Evolutionary conservation across 2,888 invertebrate genomes (phyloP).

Genomic region (Erebia palarica): DNA sequence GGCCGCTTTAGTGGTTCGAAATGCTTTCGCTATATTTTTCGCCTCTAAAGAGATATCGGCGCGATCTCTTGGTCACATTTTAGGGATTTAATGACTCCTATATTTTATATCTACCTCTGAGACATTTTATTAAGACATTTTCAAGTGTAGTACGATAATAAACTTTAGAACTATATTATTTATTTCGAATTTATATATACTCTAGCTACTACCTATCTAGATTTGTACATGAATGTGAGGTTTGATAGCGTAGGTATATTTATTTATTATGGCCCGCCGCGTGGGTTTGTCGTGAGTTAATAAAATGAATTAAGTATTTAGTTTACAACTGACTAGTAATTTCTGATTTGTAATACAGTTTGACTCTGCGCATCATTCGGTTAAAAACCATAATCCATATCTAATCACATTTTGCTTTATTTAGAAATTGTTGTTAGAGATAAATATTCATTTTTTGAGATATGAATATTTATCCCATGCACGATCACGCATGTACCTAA

Average conservation of each 20-base stretch:
- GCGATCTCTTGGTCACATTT: constrained; percentile 45
- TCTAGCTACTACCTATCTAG: not conserved
- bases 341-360: not conserved
- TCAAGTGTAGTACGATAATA: constrained; percentile 34
- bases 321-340: not conserved
- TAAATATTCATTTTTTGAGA: constrained; percentile 16
- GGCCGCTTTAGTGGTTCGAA: constrained; percentile 49
- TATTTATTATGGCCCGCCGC: not conserved
- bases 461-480: constrained; percentile 15
- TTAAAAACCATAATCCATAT: not conserved
- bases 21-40: constrained; percentile 50
- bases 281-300: not conserved
- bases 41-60: constrained; percentile 38
- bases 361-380: not conserved
- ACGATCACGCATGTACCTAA: constrained; percentile 10
- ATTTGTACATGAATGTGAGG: not conserved
- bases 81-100: constrained; percentile 43
- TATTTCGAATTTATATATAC: not conserved
- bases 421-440: constrained; percentile 8
- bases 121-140: constrained; percentile 42
- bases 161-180: constrained; percentile 25
- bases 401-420: constrained; percentile 1
- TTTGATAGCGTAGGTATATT: not conserved
- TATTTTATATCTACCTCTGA: constrained; percentile 38
- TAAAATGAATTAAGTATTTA: not conserved